Base-by-base conservation (phyloP, 2,888 invertebrate species). In the Agriopis marginaria region DNA sequence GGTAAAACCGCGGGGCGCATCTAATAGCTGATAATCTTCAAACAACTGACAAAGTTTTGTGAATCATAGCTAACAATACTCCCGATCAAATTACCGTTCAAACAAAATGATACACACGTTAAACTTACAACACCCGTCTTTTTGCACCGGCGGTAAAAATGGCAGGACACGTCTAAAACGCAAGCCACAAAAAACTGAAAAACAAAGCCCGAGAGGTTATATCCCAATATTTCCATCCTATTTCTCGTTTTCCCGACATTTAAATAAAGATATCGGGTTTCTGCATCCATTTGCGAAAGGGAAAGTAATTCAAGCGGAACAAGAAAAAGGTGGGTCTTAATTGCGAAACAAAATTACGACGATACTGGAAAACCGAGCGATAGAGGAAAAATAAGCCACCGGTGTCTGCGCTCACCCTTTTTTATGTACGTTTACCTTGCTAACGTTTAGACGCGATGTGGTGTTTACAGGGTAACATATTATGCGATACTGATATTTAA, bases 291-390 rank as follows among this genome's bases (percentile, higher is more conserved):
- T 79, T 80, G 76, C 74, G 68, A 75, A 72, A 70, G 66, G 70
- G 66, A 82, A 83, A 84, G 82, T 81, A 84, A 84, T 85, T 73
- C 71, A 67, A 78, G 60, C 68, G 73, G 83, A 75, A 74, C 74
- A 77, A 65, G 75, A 76, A 77, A 81, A 79, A 78, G 77, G 79
- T 78, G 72, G 73, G 60, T 70, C 71, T 66, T 69, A 68, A 68
- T 68, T 79, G 75, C 72, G 75, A 75, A 76, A 77, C 84, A 80
- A 86, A 85, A 86, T 86, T 82, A 82, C 83, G 77, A 76, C 77
- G 79, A 81, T 79, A 78, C 78, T 79, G 74, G 81, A 75, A 79
- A 79, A 80, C 71, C 72, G 65, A 71, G 73, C 51, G 74, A 70
- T 70, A 63, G 72, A 73, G 68, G 74, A 77, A 78, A 80, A 81